These are phyloP conservation scores for Drosophila arizonae DNA, from an alignment of 1,140 invertebrate genomes.

Conservation along the genomic window DNA sequence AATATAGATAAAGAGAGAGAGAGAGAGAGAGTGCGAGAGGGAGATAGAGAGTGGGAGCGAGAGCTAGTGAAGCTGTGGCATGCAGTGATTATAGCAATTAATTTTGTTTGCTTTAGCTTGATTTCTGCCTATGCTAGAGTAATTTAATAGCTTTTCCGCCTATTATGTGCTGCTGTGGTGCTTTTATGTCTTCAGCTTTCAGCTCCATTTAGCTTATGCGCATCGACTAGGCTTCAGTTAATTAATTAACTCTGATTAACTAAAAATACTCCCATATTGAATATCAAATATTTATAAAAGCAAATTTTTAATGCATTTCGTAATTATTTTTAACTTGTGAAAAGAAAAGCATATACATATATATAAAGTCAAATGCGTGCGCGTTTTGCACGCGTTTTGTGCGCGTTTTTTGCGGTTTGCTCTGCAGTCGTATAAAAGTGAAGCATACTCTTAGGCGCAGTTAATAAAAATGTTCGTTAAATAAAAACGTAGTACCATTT, in stretches of 20 bases:
- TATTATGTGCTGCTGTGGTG: not conserved
- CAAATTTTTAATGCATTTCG: too few species aligned
- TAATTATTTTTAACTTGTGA: not conserved
- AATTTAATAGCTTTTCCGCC: not conserved
- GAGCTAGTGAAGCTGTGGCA: constrained; percentile 17
- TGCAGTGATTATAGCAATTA: constrained; percentile 51
- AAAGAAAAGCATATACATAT: too few species aligned
- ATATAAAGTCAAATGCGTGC: not conserved
- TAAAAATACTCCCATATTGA: too few species aligned
- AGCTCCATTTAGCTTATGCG: too few species aligned
- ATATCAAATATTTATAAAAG: too few species aligned
- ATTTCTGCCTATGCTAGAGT: not conserved
- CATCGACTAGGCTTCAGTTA: not conserved
- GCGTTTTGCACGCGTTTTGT: constrained; percentile 6
- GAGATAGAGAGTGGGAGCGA: too few species aligned
- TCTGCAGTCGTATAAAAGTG: not conserved
- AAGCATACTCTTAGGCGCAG: constrained; percentile 20
- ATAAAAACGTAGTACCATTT: not conserved
- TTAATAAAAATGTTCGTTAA: not conserved
- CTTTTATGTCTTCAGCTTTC: too few species aligned
- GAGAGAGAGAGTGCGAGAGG: too few species aligned
- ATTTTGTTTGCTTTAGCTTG: constrained; percentile 30
- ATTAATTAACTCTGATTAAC: constrained; percentile 6
- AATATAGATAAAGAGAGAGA: too few species aligned
- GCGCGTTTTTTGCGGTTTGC: not conserved